Conservation (phyloP, 2,888 invertebrate genomes). For the Oligia latruncula region DNA sequence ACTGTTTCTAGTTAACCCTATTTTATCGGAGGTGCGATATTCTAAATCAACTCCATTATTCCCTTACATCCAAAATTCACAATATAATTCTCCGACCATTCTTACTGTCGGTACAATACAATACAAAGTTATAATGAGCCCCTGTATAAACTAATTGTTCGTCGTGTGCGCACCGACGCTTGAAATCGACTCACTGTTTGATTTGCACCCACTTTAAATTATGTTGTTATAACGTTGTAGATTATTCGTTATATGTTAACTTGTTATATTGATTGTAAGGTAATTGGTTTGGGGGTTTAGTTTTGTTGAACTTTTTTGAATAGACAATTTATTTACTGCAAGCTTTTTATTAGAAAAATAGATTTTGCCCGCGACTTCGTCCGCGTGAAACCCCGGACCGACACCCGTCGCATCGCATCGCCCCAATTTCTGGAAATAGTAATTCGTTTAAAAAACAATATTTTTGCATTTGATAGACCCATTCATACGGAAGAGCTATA, state of each 20-base stretch:
- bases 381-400: not conserved
- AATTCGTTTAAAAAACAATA: too few relatives aligned
- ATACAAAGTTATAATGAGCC: slow-evolving; percentile 79
- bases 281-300: slow-evolving; percentile 53
- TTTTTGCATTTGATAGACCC: too few relatives aligned
- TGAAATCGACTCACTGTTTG: slow-evolving; percentile 82
- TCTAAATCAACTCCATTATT: not conserved
- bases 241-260: slow-evolving; percentile 32
- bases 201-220: slow-evolving; percentile 71
- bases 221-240: slow-evolving; percentile 50
- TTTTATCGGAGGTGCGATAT: not conserved
- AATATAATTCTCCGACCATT: not conserved
- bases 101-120: slow-evolving; percentile 62
- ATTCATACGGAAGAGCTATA: too few relatives aligned
- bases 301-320: not conserved
- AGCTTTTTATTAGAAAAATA: not conserved
- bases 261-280: slow-evolving; percentile 43
- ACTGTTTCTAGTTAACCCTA: too few relatives aligned
- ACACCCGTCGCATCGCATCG: not conserved
- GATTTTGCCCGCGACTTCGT: not conserved
- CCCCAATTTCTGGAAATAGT: too few relatives aligned
- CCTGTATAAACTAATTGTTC: slow-evolving; percentile 81
- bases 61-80: not conserved
- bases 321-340: not conserved
- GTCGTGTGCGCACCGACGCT: slow-evolving; percentile 57